Evolutionary conservation across 2,797 vertebrate genomes (phyloP).

Genomic region (Lycodopsis pacificus): DNA sequence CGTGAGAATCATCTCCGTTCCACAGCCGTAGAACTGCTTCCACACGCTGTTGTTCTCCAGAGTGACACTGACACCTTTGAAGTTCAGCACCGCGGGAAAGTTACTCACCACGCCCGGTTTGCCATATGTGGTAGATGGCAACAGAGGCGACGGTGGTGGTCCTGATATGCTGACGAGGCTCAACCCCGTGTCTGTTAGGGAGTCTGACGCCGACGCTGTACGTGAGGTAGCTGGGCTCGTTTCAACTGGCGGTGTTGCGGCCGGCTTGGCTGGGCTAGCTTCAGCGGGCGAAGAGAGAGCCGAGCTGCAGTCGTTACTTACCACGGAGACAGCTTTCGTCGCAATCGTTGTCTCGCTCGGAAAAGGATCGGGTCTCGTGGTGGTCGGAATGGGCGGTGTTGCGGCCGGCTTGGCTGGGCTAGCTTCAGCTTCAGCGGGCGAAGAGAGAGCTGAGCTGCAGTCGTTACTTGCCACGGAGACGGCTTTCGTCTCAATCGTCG

Average conservation of each 20-base stretch:
- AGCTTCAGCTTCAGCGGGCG: constrained; percentile 45
- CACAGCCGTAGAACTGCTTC: constrained; percentile 92
- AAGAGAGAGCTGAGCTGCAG: constrained; percentile 44
- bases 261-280: constrained; percentile 70
- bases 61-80: constrained; percentile 86
- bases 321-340: constrained; percentile 66
- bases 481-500: constrained; percentile 53
- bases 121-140: constrained; percentile 28
- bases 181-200: constrained; percentile 6
- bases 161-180: constrained; percentile 25
- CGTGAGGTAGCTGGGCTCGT: constrained; percentile 57
- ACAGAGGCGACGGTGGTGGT: background rate
- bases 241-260: constrained; percentile 31
- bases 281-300: constrained; percentile 68
- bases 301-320: constrained; percentile 39
- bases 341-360: constrained; percentile 31
- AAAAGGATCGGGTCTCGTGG: background rate
- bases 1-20: constrained; percentile 97
- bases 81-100: constrained; percentile 76
- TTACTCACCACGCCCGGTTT: background rate
- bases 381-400: background rate
- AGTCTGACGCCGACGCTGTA: constrained; percentile 59
- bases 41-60: constrained; percentile 95
- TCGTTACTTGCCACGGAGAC: constrained; percentile 64
- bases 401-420: too few relatives aligned